A percentile compares a stretch with the other conserved stretches of the same genome.
Evolutionary conservation across 2,113 vertebrate genomes (phyloP).

Genomic region (Pseudorectes ferrugineus): DNA sequence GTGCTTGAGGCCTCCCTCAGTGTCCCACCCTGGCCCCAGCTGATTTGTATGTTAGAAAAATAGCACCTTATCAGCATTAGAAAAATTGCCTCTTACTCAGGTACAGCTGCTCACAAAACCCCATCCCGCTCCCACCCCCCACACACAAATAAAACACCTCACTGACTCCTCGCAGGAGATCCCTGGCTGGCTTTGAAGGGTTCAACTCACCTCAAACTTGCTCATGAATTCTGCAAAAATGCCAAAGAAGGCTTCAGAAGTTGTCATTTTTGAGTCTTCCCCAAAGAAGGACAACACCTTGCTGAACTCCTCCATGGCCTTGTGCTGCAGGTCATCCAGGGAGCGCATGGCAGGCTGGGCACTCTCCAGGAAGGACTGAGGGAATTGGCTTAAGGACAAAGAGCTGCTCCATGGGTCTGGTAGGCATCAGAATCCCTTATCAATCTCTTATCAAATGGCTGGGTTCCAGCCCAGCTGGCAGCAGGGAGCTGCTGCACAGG

Average conservation of each 20-base stretch:
- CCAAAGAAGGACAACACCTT: conserved; percentile 91
- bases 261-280: conserved; percentile 89
- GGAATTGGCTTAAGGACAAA: conserved; percentile 66
- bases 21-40: neutral
- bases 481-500: neutral
- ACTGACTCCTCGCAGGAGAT: neutral
- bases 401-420: fast-evolving
- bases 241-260: conserved; percentile 92
- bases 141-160: neutral
- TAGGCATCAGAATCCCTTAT: neutral
- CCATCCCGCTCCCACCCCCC: fast-evolving
- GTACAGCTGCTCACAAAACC: neutral
- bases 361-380: conserved; percentile 90
- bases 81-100: neutral
- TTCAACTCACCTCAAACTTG: conserved; percentile 90
- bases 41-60: neutral
- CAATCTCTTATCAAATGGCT: neutral
- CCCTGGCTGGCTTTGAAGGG: neutral
- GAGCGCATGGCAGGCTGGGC: conserved; percentile 86
- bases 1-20: neutral
- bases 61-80: neutral
- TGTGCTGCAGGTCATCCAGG: conserved; percentile 87
- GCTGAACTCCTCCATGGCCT: conserved; percentile 89
- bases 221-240: conserved; percentile 94
- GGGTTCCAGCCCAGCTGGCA: neutral